Conservation (phyloP, 1,140 invertebrate species). For the Drosophila nannoptera region DNA sequence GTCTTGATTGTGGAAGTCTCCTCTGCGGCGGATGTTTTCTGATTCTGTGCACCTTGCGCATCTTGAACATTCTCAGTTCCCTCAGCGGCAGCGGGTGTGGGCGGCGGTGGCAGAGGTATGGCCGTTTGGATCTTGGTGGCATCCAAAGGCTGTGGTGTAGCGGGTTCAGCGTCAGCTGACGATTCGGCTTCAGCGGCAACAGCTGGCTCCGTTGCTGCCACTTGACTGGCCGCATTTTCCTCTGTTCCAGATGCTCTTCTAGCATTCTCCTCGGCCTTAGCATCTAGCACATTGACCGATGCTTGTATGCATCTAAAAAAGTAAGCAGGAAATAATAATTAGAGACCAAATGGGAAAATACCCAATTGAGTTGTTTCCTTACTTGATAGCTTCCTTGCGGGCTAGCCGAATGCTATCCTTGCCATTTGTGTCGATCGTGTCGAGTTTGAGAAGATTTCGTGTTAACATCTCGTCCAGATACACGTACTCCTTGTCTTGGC, state of each 20-base stretch:
- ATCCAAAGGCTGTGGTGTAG: conserved; percentile 60
- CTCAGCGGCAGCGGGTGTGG: conserved; percentile 43
- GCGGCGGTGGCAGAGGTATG: conserved; percentile 71
- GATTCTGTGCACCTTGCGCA: not conserved
- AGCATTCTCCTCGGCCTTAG: conserved; percentile 82
- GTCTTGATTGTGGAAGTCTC: conserved; percentile 32
- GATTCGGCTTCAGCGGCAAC: conserved; percentile 13
- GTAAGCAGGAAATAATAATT: not conserved
- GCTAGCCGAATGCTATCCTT: conserved; percentile 92
- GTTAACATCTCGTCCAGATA: conserved; percentile 97
- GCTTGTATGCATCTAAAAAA: conserved; percentile 85
- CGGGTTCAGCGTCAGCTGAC: conserved; percentile 34
- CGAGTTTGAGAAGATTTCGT: conserved; percentile 92
- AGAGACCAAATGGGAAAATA: not conserved
- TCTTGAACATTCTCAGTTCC: not conserved
- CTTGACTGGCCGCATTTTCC: conserved; percentile 3
- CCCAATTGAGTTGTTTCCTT: not conserved
- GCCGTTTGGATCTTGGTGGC: conserved; percentile 70
- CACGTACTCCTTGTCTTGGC: conserved; percentile 90
- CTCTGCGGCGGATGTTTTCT: not conserved
- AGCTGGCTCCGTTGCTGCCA: conserved; percentile 13
- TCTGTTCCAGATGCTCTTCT: conserved; percentile 30
- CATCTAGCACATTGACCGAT: conserved; percentile 90
- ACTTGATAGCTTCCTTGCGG: conserved; percentile 90
- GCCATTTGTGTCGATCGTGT: conserved; percentile 94